A percentile compares a stretch with the other conserved stretches of the same genome.
Evolutionary conservation across 1,140 invertebrate genomes (phyloP).

Genomic region (Ruditapes philippinarum): DNA sequence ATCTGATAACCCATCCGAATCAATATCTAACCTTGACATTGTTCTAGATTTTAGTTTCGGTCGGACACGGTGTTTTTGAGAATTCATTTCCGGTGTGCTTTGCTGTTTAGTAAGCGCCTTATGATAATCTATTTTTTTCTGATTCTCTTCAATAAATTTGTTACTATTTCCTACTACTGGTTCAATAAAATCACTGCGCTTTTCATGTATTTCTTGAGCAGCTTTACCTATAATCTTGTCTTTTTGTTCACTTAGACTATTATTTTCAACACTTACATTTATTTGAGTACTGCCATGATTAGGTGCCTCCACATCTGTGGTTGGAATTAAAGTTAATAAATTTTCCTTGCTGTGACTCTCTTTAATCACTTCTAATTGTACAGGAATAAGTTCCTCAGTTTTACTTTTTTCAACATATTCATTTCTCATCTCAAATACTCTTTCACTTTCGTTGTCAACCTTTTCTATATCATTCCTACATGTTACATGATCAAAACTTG

Average conservation of each 20-base stretch:
- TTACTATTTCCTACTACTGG: background rate
- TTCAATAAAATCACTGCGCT: background rate
- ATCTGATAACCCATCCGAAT: slow-evolving; percentile 41
- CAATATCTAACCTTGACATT: slow-evolving; percentile 42
- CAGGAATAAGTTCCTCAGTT: background rate
- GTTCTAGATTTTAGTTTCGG: slow-evolving; percentile 53
- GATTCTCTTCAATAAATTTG: background rate
- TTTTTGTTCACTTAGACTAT: background rate
- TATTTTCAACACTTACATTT: background rate
- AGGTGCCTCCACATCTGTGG: background rate
- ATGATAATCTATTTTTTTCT: background rate
- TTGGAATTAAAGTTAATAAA: background rate
- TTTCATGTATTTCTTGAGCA: background rate
- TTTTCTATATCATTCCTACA: background rate
- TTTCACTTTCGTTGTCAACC: background rate
- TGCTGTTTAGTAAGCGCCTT: background rate
- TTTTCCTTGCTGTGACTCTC: slow-evolving; percentile 20
- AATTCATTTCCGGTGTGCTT: slow-evolving; percentile 9
- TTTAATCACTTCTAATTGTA: slow-evolving; percentile 22
- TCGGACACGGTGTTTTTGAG: background rate
- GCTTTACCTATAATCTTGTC: background rate
- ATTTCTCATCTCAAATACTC: background rate
- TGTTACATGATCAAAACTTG: too few relatives aligned
- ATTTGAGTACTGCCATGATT: background rate
- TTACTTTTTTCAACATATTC: background rate